A percentile compares a stretch with the other conserved stretches of the same genome.
phyloP scores from a whole-genome alignment of 2,888 invertebrate genomes.

The Therioaphis trifolii region DNA sequence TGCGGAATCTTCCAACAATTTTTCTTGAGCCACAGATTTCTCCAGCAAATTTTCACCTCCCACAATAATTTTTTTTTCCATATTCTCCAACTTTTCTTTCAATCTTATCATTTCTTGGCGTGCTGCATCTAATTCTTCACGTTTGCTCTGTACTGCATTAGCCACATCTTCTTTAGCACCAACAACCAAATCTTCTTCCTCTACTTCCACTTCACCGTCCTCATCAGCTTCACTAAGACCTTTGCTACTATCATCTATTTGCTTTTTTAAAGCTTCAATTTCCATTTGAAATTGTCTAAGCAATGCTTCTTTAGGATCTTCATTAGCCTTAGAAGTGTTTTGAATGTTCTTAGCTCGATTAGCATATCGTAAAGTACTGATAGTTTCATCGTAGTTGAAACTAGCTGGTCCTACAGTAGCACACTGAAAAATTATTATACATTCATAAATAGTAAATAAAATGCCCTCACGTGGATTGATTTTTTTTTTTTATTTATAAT shows the following conservation, averaged over 20 bases:
- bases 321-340: constrained; percentile 95
- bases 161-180: constrained; percentile 46
- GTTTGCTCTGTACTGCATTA: constrained; percentile 65
- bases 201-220: constrained; percentile 68
- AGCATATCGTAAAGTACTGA: constrained; percentile 95
- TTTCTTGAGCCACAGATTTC: constrained; percentile 93
- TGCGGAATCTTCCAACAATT: constrained; percentile 87
- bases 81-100: constrained; percentile 82
- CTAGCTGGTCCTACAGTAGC: constrained; percentile 98
- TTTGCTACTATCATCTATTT: constrained; percentile 78
- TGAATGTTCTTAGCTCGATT: constrained; percentile 97
- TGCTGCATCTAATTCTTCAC: constrained; percentile 64
- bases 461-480: no score
- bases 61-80: constrained; percentile 95
- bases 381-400: constrained; percentile 95
- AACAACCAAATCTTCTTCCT: constrained; percentile 69
- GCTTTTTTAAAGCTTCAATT: constrained; percentile 89
- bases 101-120: constrained; percentile 63
- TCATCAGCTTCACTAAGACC: constrained; percentile 47
- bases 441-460: no score
- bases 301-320: constrained; percentile 96
- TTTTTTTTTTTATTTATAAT: no score
- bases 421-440: constrained; percentile 73
- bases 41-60: constrained; percentile 98
- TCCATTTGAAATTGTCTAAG: constrained; percentile 96